Percentiles rank a stretch among this genome's conserved stretches.
phyloP scores from a whole-genome alignment of 2,888 invertebrate species.

The Callyntrura sp. region DNA sequence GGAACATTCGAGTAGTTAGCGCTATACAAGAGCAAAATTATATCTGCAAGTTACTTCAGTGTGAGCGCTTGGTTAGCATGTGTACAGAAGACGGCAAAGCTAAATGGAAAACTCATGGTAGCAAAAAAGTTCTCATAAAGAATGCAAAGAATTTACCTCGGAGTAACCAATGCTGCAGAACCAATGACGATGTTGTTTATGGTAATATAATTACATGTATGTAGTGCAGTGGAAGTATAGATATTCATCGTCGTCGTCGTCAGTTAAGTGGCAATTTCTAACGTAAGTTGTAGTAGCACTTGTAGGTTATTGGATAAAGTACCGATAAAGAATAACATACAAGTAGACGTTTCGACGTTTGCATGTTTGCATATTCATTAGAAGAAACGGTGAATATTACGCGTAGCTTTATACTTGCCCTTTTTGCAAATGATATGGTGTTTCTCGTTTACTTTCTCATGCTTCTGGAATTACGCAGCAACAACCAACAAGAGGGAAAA shows the following conservation, averaged over 20 bases:
- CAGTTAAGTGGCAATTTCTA: no score
- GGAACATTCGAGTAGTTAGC: neutral
- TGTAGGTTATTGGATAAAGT: no score
- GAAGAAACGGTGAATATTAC: neutral
- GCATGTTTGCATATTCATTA: neutral
- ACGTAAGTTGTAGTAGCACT: no score
- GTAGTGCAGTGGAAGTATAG: no score
- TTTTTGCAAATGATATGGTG: neutral
- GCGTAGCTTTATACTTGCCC: neutral
- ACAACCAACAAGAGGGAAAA: neutral
- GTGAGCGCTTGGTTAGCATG: neutral
- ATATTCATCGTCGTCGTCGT: no score
- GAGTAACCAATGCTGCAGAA: neutral
- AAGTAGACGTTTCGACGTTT: neutral
- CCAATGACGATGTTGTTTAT: no score
- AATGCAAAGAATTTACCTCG: constrained; percentile 21
- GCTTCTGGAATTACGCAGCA: constrained; percentile 69
- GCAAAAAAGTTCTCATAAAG: neutral
- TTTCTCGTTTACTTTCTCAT: neutral
- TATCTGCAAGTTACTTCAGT: neutral
- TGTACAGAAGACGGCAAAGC: no score
- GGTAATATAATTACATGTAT: no score
- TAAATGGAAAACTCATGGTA: neutral
- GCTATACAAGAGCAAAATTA: neutral
- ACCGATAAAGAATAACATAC: no score